Conservation (phyloP, 2,797 vertebrate genomes). For the Allobates femoralis region DNA sequence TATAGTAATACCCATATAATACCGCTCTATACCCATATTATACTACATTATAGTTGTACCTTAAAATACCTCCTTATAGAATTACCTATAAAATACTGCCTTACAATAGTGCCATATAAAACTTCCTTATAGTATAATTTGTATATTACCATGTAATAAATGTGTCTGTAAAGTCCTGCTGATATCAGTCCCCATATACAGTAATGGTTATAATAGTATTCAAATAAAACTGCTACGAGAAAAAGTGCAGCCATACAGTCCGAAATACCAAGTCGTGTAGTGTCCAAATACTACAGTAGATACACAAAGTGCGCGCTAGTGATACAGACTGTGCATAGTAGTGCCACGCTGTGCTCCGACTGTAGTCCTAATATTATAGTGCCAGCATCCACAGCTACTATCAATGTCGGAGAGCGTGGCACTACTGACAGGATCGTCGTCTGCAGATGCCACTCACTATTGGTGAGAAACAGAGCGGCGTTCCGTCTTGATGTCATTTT, state of each 20-base stretch:
- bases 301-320: no score
- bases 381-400: neutral
- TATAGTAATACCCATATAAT: neutral
- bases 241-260: neutral
- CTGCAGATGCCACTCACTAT: no score
- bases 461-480: no score
- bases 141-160: neutral
- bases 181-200: neutral
- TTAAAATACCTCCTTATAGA: no score
- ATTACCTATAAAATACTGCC: no score
- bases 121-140: neutral
- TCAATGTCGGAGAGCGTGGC: no score
- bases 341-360: neutral
- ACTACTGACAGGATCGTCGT: no score
- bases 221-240: neutral
- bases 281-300: neutral
- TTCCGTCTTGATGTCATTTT: no score
- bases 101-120: no score
- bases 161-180: no score
- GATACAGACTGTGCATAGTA: neutral
- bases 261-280: neutral
- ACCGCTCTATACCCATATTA: neutral
- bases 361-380: neutral
- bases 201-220: no score
- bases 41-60: neutral